Evolutionary conservation across 2,888 invertebrate species (phyloP), one percentile per base, ranked within the genome.

Genomic region (Sturmia bella): DNA sequence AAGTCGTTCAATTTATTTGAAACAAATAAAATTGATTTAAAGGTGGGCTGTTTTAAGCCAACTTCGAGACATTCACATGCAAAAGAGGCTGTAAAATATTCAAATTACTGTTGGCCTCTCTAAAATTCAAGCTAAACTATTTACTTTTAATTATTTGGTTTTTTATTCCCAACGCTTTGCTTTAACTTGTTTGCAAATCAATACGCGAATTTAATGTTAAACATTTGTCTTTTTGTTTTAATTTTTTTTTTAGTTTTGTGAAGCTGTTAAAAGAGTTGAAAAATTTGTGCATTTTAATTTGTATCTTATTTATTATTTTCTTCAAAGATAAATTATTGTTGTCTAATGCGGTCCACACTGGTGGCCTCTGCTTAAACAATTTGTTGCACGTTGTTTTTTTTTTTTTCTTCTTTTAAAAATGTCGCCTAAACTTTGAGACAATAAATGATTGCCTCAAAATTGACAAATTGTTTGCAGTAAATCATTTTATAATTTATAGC

Each of bases 401-500:
- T 68, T 24, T 63, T 45, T 72, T 59, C 52, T 43, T 52, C 13
- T 24, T 59, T 12, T 19, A 0, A 7, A 61, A 63, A 57, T 81
- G 61, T 77, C 76, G 76, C 73, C 68, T 76, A 13, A 68, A 63
- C 52, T 48, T n/a, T 48, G 45, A 48, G 41, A 61, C 37, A 19
- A 27, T 48, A 37, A 74, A 27, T 63, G 64, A 70, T 27, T 63
- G 50, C 57, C 59, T 68, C 56, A 41, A 41, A 52, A n/a, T 54
- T 78, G 82, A 78, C 78, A 82, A 82, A 82, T 78, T 15, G 50
- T 68, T 74, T 41, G 21, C 19, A 78, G 78, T 82, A 82, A 82
- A 82, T 82, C 78, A 69, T 78, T 78, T 78, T 50, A 21, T 75
- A 82, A 82, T 78, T 78, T 78, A 82, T 78, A 50, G 74, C 32